Conservation (phyloP, 2,888 invertebrate species). For the Listrodromus nycthemerus region DNA sequence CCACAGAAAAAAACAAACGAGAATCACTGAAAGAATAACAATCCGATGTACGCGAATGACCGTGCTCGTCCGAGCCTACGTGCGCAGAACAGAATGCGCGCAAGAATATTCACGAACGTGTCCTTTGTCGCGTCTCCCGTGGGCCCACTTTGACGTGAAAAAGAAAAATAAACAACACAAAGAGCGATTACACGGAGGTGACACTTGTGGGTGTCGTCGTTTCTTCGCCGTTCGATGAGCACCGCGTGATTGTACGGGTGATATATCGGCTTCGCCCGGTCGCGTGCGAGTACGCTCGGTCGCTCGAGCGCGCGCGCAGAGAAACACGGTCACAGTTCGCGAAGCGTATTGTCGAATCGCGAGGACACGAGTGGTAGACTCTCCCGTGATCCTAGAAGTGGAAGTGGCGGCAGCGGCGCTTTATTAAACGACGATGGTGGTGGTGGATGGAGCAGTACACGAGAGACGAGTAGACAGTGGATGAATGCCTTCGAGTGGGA, state of each 20-base stretch:
- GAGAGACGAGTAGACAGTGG: conserved; percentile 22
- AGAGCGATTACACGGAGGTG: conserved; percentile 6
- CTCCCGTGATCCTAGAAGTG: conserved; percentile 46
- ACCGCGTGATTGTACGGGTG: conserved; percentile 49
- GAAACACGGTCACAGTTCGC: conserved; percentile 71
- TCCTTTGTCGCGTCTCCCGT: conserved; percentile 10
- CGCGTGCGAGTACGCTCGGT: conserved; percentile 70
- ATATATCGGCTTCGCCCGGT: conserved; percentile 58
- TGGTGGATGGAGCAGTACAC: conserved; percentile 32
- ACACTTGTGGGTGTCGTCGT: conserved; percentile 56
- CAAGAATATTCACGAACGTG: neutral
- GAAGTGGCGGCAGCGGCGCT: conserved; percentile 33
- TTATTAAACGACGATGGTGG: conserved; percentile 42
- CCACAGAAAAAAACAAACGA: conserved; percentile 21
- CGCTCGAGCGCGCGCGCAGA: conserved; percentile 62
- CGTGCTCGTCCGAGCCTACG: neutral
- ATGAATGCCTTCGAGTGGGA: conserved; percentile 5
- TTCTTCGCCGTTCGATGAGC: conserved; percentile 61
- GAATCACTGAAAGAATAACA: conserved; percentile 9
- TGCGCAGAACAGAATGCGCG: neutral
- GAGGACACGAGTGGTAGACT: conserved; percentile 59
- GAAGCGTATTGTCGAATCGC: conserved; percentile 68
- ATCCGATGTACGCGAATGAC: conserved; percentile 2
- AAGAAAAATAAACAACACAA: conserved; percentile 8
- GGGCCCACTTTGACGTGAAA: neutral